phyloP scores from a whole-genome alignment of 2,113 vertebrate species.

The Balaeniceps rex region DNA sequence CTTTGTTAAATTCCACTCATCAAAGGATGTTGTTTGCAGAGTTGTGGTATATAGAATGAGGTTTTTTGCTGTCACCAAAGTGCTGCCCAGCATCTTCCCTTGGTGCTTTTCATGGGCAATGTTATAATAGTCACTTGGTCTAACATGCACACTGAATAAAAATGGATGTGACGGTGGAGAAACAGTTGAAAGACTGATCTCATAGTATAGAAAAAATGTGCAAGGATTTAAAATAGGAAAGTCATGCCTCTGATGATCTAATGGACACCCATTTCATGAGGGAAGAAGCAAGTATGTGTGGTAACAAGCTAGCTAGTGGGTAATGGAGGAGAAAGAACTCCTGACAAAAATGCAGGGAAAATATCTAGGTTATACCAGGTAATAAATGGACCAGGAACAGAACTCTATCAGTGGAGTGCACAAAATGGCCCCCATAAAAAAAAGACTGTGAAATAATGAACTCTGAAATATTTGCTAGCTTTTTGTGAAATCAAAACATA shows the following conservation, averaged over 20 bases:
- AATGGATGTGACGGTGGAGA: not conserved
- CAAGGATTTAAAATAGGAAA: not conserved
- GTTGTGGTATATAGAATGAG: not conserved
- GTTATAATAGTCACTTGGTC: not conserved
- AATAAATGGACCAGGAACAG: not conserved
- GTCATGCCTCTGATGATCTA: not conserved
- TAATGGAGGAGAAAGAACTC: not conserved
- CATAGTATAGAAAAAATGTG: not conserved
- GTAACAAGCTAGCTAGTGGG: not conserved
- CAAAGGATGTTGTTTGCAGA: not conserved
- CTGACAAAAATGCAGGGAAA: not conserved
- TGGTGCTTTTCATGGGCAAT: not conserved
- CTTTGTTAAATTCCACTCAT: not conserved
- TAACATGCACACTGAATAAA: not conserved
- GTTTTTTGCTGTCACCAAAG: not conserved
- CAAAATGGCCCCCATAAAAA: not conserved
- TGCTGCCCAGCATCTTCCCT: not conserved
- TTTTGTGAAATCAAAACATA: not conserved
- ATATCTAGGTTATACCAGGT: not conserved
- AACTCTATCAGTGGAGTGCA: not conserved
- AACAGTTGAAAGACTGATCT: not conserved
- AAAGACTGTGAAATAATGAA: not conserved
- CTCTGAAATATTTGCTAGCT: not conserved
- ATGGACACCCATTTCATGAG: not conserved
- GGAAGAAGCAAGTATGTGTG: not conserved